These are phyloP conservation scores for Patiria pectinifera DNA, from an alignment of 53 echinoderm and acorn worm genomes.

Conservation along the genomic window DNA sequence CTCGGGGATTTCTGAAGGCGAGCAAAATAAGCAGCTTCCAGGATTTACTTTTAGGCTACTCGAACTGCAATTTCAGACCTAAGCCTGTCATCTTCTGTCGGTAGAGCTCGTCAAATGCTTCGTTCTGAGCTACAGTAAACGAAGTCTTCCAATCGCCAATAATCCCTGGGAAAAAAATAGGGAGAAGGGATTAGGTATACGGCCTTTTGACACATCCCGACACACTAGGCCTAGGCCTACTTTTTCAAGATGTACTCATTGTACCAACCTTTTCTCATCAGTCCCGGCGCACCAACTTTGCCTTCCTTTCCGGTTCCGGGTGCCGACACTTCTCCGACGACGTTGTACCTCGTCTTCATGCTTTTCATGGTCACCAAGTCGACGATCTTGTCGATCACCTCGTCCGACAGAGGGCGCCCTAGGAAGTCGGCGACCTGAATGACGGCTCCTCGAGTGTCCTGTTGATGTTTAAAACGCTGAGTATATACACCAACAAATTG, in stretches of 20 bases:
- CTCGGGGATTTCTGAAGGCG: too few species aligned
- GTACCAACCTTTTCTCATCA: conserved; percentile 19
- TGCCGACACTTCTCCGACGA: neutral
- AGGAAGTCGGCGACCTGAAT: conserved; percentile 45
- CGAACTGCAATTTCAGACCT: conserved; percentile 12
- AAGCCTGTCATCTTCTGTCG: conserved; percentile 41
- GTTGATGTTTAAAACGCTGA: neutral
- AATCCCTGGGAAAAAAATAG: neutral
- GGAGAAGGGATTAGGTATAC: neutral
- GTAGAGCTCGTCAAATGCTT: conserved; percentile 25
- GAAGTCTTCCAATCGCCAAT: conserved; percentile 47
- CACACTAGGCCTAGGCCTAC: neutral
- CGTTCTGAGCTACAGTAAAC: conserved; percentile 39
- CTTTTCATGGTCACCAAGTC: conserved; percentile 20
- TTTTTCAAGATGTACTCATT: neutral
- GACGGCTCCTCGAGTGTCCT: conserved; percentile 56
- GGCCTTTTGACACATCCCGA: neutral
- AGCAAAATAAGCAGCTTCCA: too few species aligned
- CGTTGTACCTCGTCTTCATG: conserved; percentile 25
- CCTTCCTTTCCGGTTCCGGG: neutral
- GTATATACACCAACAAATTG: neutral
- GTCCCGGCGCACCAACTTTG: neutral
- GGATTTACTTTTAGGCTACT: neutral
- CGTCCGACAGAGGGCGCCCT: conserved; percentile 27
- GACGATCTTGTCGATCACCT: conserved; percentile 27